Evolutionary conservation across 2,113 vertebrate species (phyloP), one percentile per base, ranked within the genome.

Genomic region (Pomatorhinus ruficollis): DNA sequence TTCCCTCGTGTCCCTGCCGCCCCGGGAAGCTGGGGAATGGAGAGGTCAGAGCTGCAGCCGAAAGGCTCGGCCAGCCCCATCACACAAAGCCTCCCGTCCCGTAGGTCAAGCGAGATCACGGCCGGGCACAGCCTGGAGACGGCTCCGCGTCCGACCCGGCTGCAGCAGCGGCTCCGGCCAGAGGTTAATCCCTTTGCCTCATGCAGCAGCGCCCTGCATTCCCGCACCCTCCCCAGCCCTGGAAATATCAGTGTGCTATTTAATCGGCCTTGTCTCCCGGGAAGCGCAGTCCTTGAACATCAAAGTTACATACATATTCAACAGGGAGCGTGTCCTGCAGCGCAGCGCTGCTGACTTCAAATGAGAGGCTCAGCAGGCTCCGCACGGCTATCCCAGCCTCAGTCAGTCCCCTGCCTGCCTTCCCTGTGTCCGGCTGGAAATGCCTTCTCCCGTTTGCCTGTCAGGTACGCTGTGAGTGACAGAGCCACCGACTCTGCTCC

Each of bases 221-320:
- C 89, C 88, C 22, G 63, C 80, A 53, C 72, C 39, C 54, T 95
- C n/a, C 39, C 5, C 66, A 49, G 56, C 84, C 49, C 69, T 71
- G 87, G 70, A 88, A 91, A 74, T 52, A 89, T 4, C 93, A 37
- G n/a, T 2, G 11, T 70, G 87, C 40, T 83, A 6, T 81, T 93
- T 89, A 90, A 96, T 92, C 92, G 94, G 90, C 69, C 69, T n/a
- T 31, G 70, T 89, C 92, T 87, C 87, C 85, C n/a, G 85, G 77
- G 92, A 81, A 89, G 87, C 42, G 2, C 74, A 60, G 94, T 56
- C 87, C 95, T 82, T 52, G 84, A 93, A 94, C 95, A 87, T 95
- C 96, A 96, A 84, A 93, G 85, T 52, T 1, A 30, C 75, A 90
- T 91, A 69, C 95, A 96, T 89, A 96, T 97, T 94, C 96, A 97